These are phyloP conservation scores for Liasis olivaceus DNA, from an alignment of 2,797 vertebrate genomes.

Conservation along the genomic window DNA sequence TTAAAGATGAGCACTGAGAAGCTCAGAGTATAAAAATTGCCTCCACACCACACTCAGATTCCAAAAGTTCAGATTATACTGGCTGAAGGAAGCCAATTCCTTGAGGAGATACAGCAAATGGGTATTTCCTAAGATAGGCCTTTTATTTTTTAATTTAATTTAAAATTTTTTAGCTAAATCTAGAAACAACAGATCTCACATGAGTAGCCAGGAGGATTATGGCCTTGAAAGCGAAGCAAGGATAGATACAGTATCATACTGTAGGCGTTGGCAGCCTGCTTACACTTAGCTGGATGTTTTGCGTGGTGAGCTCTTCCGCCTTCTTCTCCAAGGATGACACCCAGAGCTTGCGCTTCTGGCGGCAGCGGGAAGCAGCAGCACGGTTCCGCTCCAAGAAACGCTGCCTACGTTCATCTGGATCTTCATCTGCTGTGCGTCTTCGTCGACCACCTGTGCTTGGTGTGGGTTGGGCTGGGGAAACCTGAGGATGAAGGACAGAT, in stretches of 20 bases:
- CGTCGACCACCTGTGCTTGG: slow-evolving; percentile 88
- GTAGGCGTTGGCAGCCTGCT: slow-evolving; percentile 59
- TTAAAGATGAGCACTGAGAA: background rate
- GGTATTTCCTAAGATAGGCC: background rate
- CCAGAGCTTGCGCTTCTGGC: slow-evolving; percentile 96
- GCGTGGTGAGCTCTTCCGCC: slow-evolving; percentile 90
- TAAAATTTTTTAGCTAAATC: no score
- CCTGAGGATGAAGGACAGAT: slow-evolving; percentile 69
- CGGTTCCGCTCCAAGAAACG: slow-evolving; percentile 95
- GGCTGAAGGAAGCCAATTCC: background rate
- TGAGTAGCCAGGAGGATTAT: background rate
- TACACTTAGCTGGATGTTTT: slow-evolving; percentile 96
- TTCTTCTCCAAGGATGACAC: slow-evolving; percentile 95
- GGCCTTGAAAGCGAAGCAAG: background rate
- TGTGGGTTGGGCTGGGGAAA: slow-evolving; percentile 94
- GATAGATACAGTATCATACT: background rate
- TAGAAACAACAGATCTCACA: background rate
- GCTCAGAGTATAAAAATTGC: background rate
- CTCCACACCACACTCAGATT: background rate
- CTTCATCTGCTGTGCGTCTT: slow-evolving; percentile 88
- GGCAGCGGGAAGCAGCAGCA: slow-evolving; percentile 93
- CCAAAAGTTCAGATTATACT: background rate
- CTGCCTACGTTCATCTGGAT: slow-evolving; percentile 94
- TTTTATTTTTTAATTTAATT: no score
- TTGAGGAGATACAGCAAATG: background rate